Base-by-base conservation (phyloP, 2,797 vertebrate species). In the Kryptolebias ocellatus region DNA sequence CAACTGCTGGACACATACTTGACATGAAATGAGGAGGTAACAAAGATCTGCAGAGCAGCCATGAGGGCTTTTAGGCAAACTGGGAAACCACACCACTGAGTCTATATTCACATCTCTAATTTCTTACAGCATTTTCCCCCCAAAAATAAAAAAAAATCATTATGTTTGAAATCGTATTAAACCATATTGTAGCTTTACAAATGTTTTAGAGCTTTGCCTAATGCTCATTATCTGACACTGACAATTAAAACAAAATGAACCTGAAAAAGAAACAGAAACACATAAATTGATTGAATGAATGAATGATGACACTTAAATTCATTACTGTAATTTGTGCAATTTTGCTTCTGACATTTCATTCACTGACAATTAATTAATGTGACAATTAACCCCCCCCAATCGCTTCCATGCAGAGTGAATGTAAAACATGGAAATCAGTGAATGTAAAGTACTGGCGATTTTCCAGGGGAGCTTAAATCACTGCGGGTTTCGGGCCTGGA, bases 291-390 rank as follows among this genome's bases (percentile, higher is more conserved):
- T 64, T 53, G 29, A 77, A 54, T 34, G 34, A 78, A 29, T 49
- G 45, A 73, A 69, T 50, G 47, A 52, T 42, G 46, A 31, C 63
- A 62, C 62, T 72, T 71, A 60, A 81, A 76, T 79, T 58, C 44
- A 64, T 64, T 50, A 54, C 64, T 73, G 64, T 72, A 34, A 85
- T 68, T 78, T 70, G 66, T 7, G 5, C 4, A 27, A 77, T 45
- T 73, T 57, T 82, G 70, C 67, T 70, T 70, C 58, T 79, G 68
- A 76, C 78, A 74, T 85, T 72, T 74, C 62, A 78, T 74, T 78
- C 65, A 60, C 53, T 5, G 31, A 60, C 52, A 50, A 87, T 88
- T 81, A 89, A 85, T 87, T 81, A 89, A 85, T 87, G 76, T 72
- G 62, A 71, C 70, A 85, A 85, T 81, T 84, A 69, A 89, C 52